These are phyloP conservation scores for Ploceus nigricollis DNA, from an alignment of 2,113 vertebrate species.

Conservation along the genomic window DNA sequence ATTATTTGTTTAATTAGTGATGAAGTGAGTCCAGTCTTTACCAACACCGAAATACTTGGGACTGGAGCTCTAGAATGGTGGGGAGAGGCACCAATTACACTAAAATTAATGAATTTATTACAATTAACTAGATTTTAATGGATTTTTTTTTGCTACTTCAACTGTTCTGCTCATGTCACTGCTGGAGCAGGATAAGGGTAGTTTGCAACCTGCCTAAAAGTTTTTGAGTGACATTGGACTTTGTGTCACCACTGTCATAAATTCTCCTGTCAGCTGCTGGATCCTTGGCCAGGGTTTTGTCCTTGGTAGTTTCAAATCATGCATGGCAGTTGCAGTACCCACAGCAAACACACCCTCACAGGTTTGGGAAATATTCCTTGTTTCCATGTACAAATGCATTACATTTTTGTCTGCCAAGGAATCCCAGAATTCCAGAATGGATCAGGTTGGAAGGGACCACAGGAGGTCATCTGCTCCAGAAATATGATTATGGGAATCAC, in stretches of 20 bases:
- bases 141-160: not conserved
- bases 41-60: not conserved
- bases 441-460: not conserved
- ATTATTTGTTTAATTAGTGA: not conserved
- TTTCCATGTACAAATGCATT: not conserved
- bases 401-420: not conserved
- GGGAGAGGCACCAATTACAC: not conserved
- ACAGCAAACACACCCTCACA: not conserved
- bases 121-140: not conserved
- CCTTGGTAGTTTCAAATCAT: not conserved
- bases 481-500: not conserved
- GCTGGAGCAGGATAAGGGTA: not conserved
- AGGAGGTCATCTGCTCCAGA: not conserved
- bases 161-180: not conserved
- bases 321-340: fast-evolving
- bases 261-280: not conserved
- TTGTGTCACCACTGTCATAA: not conserved
- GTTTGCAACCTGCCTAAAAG: not conserved
- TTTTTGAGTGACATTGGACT: fast-evolving
- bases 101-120: not conserved
- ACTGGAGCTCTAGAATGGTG: fast-evolving
- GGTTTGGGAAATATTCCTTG: not conserved
- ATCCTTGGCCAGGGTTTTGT: not conserved
- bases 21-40: not conserved
- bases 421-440: not conserved